A percentile compares a stretch with the other conserved stretches of the same genome.
phyloP scores from a whole-genome alignment of 2,113 vertebrate species.

The Gulo gulo region DNA sequence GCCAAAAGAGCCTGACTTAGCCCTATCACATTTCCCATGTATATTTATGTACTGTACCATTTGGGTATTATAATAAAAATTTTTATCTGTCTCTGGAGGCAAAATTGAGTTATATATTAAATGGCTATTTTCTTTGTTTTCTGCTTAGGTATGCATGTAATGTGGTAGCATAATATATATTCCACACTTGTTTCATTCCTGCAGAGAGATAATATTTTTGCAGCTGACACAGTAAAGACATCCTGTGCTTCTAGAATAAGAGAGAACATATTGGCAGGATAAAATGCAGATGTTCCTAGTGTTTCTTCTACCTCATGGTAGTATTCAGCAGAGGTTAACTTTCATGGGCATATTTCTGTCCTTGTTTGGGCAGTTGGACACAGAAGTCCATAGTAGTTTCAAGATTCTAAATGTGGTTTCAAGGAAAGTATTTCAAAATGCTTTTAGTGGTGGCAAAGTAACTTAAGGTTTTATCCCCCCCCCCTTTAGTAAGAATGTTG shows the following conservation, averaged over 20 bases:
- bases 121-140: conserved; percentile 76
- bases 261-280: conserved; percentile 61
- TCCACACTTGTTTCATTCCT: conserved; percentile 74
- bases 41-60: conserved; percentile 70
- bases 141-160: conserved; percentile 78
- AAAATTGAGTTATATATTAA: conserved; percentile 76
- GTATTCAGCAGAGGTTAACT: conserved; percentile 44
- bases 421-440: conserved; percentile 14
- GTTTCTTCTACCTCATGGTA: conserved; percentile 51
- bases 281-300: conserved; percentile 68
- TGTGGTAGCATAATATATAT: conserved; percentile 69
- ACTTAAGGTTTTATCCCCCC: neutral
- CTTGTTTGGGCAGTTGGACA: conserved; percentile 23
- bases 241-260: conserved; percentile 61
- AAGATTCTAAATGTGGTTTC: conserved; percentile 29
- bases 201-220: conserved; percentile 76
- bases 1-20: conserved; percentile 40
- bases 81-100: conserved; percentile 71
- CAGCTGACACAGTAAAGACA: conserved; percentile 74
- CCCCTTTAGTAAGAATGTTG: neutral
- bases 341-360: conserved; percentile 27
- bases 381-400: conserved; percentile 33
- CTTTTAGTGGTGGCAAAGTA: neutral
- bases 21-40: conserved; percentile 49
- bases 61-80: conserved; percentile 70